Base-by-base conservation (phyloP, 2,888 invertebrate genomes). In the Sipha maydis region DNA sequence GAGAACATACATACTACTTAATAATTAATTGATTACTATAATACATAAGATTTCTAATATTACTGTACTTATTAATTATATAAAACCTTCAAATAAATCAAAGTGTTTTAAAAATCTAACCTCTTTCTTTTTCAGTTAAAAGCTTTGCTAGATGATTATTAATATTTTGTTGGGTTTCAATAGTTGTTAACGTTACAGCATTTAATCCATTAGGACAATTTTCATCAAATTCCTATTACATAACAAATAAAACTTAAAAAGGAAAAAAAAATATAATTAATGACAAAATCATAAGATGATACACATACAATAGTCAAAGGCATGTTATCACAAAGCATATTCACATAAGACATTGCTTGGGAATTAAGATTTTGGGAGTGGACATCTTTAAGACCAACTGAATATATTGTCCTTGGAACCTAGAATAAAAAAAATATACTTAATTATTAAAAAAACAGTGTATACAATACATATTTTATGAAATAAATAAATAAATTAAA, bases 251-350 rank as follows among this genome's bases (percentile, higher is more conserved):
- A 9, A 31, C 54, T 83, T 21, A 71, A 54, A 34, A 21, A 56
- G 1, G 11, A 28, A 21, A 56, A 19, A 34, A 54, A 48, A 77
- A 31, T 3, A 84, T 48, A 48, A 9, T 48, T 48, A 17, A 25
- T 41, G 25, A 38, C 56, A 34, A 67, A 76, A 28, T 67, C 7
- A 38, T 69, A 67, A 48, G 41, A 34, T 17, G n/a, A 73, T 41
- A 80, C 80, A 80, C 80, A 41, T 80, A 86, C 86, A 75, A 86
- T 80, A 73, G 75, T 80, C 31, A 86, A 86, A 38, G 80, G 80
- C 54, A 86, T 31, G 4, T 86, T 86, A 21, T 86, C 86, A 25
- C 80, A 86, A 17, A 86, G 80, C 73, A 56, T 73, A 73, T 86
- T 86, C 11, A 86, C 21, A 25, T 86, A 86, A 41, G 86, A 86